These are phyloP conservation scores for Acanthurus lineatus DNA, from an alignment of 2,797 vertebrate species.

Conservation along the genomic window DNA sequence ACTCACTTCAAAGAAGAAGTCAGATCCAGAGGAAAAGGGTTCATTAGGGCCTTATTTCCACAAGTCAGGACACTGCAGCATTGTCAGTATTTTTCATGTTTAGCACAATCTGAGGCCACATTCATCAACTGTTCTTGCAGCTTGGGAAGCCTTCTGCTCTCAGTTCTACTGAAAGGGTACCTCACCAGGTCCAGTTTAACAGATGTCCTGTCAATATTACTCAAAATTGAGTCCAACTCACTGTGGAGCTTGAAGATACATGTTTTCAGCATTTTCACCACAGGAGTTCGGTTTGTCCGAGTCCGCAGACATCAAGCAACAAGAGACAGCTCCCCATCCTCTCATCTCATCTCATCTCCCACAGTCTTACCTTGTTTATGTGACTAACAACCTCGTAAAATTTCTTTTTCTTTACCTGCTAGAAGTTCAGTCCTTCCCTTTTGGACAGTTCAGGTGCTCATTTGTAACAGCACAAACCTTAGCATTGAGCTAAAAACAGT, in stretches of 20 bases:
- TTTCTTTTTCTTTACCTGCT: conserved; percentile 8
- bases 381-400: conserved; percentile 28
- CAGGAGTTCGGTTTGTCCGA: conserved; percentile 29
- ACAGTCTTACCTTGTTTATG: conserved; percentile 18
- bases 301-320: neutral
- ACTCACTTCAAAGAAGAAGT: conserved; percentile 19
- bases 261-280: conserved; percentile 6
- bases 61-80: conserved; percentile 18
- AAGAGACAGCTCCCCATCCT: conserved; percentile 13
- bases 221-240: conserved; percentile 42
- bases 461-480: conserved; percentile 8
- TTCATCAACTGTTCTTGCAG: conserved; percentile 56
- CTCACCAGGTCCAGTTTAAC: conserved; percentile 40
- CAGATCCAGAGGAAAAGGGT: conserved; percentile 18
- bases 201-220: conserved; percentile 45
- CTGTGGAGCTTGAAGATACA: conserved; percentile 20
- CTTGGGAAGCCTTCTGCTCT: conserved; percentile 29
- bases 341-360: conserved; percentile 10
- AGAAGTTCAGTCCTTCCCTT: neutral
- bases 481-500: neutral
- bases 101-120: conserved; percentile 36
- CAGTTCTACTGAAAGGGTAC: conserved; percentile 28
- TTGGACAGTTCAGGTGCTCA: conserved; percentile 25
- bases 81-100: conserved; percentile 45
- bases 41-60: conserved; percentile 40